Conservation (phyloP, 2,888 invertebrate species). For the Nebria brevicollis region DNA sequence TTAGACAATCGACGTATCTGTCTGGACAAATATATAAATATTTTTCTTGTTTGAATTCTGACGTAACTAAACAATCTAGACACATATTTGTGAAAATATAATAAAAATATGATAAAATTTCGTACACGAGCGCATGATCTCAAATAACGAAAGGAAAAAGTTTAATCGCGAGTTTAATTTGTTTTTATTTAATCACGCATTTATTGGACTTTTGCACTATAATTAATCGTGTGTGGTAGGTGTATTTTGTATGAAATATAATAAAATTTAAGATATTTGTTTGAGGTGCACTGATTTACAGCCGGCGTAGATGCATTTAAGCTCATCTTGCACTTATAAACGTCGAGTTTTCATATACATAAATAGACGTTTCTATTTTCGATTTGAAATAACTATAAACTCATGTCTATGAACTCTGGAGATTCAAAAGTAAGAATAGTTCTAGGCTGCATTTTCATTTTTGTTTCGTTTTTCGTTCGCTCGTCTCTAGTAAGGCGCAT, state of each 20-base stretch:
- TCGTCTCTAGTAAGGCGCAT: not conserved
- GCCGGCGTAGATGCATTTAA: not conserved
- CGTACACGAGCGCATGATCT: no score
- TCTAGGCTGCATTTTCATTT: not conserved
- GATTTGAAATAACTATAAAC: slow-evolving; percentile 45
- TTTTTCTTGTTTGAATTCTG: no score
- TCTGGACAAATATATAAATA: no score
- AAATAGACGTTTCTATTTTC: slow-evolving; percentile 41
- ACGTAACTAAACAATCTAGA: no score
- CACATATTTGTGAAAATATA: no score
- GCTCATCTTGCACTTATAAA: slow-evolving; percentile 2
- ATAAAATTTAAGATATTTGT: not conserved
- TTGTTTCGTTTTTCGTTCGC: not conserved
- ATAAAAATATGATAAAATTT: no score
- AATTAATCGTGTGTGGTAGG: not conserved
- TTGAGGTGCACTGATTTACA: slow-evolving; percentile 1
- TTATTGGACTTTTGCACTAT: not conserved
- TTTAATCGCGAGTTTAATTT: no score
- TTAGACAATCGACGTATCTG: no score
- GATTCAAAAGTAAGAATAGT: not conserved
- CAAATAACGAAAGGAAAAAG: no score
- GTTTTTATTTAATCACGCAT: no score
- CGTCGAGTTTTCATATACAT: slow-evolving; percentile 12
- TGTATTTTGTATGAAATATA: not conserved
- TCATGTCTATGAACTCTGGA: slow-evolving; percentile 36